Base-by-base conservation (phyloP, 2,797 vertebrate genomes). In the Uromys caudimaculatus region DNA sequence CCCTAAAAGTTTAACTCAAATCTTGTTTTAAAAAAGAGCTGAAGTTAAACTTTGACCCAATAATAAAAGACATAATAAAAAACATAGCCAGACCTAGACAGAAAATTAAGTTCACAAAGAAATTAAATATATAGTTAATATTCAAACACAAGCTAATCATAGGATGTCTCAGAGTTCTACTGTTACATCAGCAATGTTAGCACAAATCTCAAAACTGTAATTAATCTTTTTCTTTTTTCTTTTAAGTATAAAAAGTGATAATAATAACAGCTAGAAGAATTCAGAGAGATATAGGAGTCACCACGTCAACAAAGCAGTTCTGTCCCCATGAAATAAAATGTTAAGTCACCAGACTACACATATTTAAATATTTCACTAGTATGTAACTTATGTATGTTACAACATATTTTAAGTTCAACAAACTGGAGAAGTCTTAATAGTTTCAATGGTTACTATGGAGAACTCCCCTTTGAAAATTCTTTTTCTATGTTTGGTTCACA, bases 111-210 rank as follows among this genome's bases (percentile, higher is more conserved):
- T 71, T 71, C 16, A 71, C 3, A 81, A 91, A 84, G 21, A 75
- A 77, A 12, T 90, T 78, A 47, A 9, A 60, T 56, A 44, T 13
- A 6, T 90, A 87, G 83, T 94, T 87, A 87, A 56, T 21, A 96
- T 71, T 90, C 56, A 92, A 96, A 97, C 69, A 69, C n/a, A 93
- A 86, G 47, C n/a, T 83, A 96, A 94, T 73, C 94, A 3, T 91
- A 92, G 89, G 90, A 81, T 90, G 1, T 67, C 79, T 96, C 54
- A 89, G 84, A 93, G 69, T 83, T 87, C 35, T 92, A 47, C 38
- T 77, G 13, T 75, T 95, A 82, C 4, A 69, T 54, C 81, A 47
- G 56, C 87, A 23, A 41, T 21, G 73, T 12, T 76, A 93, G 73
- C 12, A 84, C 11, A 91, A 84, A 89, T 90, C 16, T 91, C 24